Evolutionary conservation across 2,113 vertebrate genomes (phyloP), one percentile per base, ranked within the genome.

Genomic region (Ammodytes marinus): DNA sequence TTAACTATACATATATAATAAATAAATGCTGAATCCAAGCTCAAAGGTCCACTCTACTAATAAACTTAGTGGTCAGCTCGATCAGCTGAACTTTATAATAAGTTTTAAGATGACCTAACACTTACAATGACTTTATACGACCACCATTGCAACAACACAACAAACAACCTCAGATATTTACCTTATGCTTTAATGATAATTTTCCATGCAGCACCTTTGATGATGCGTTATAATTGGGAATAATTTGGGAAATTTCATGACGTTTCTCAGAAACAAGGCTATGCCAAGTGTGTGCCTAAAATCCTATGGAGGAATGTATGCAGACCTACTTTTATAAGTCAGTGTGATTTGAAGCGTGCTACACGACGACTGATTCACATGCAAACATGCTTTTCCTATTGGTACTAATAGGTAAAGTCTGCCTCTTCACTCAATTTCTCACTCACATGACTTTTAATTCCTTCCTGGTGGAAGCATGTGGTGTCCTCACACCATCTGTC

Each of bases 371-470:
- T 57, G 73, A 27, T 46, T 88, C 88, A 85, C 88, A 39, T 87
- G 91, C 40, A 61, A 65, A 69, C 89, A 91, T 69, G 82, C 75
- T 79, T 79, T 82, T 86, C 75, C 63, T 69, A 17, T 93, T 86
- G 53, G 14, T 69, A 67, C 6, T 86, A 87, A 93, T 90, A 72
- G 74, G 63, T 81, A 82, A 60, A 69, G 42, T 47, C 66, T 81
- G 79, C 52, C 47, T 77, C 76, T 55, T 85, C 11, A 82, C 86
- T 79, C 6, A 65, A 58, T 82, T 85, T 68, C 6, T n/a, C 10
- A 37, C 72, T 88, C 89, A 79, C 76, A 0, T 66, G 84, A 37
- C 53, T 74, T 4, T 14, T 12, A 27, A 8, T 27, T 52, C 54
- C 9, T 17, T 57, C 54, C 69, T 46, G 15, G 39, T 57, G 6